A percentile compares a stretch with the other conserved stretches of the same genome.
Conservation (phyloP, 2,888 invertebrate species). For the Pollenia griseotomentosa region DNA sequence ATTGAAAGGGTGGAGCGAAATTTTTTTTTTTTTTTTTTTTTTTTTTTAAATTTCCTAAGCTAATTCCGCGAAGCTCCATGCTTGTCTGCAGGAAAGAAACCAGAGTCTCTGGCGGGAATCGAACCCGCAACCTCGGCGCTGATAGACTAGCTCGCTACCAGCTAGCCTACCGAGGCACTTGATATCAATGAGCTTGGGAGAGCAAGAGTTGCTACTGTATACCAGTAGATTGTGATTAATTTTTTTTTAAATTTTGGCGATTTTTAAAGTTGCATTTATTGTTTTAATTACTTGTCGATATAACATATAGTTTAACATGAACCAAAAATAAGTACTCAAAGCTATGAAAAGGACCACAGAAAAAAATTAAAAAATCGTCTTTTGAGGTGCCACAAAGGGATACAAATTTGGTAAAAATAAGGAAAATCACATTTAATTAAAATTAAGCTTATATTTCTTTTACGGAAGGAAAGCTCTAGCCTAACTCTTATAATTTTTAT, state of each 20-base stretch:
- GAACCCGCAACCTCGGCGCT: too few species aligned
- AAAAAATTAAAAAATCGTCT: background rate
- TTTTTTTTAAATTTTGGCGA: conserved; percentile 6
- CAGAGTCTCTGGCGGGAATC: too few species aligned
- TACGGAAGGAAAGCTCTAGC: conserved; percentile 1
- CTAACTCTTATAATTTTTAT: conserved; percentile 37
- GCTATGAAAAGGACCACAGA: background rate
- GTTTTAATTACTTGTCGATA: conserved; percentile 30
- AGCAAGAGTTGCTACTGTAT: conserved; percentile 24
- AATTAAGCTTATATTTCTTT: conserved; percentile 13
- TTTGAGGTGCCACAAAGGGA: background rate
- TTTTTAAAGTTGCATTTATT: conserved; percentile 15
- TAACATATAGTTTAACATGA: conserved; percentile 20
- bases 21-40: too few species aligned
- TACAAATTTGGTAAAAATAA: background rate
- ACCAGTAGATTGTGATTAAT: conserved; percentile 22
- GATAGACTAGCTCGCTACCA: too few species aligned
- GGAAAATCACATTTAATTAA: background rate
- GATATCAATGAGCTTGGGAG: conserved; percentile 37
- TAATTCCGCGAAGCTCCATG: too few species aligned
- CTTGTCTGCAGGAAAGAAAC: too few species aligned
- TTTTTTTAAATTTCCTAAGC: too few species aligned
- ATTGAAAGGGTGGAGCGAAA: too few species aligned
- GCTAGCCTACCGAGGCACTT: too few species aligned
- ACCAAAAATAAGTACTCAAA: conserved; percentile 8